phyloP scores from a whole-genome alignment of 2,797 vertebrate species.

The Anableps anableps region DNA sequence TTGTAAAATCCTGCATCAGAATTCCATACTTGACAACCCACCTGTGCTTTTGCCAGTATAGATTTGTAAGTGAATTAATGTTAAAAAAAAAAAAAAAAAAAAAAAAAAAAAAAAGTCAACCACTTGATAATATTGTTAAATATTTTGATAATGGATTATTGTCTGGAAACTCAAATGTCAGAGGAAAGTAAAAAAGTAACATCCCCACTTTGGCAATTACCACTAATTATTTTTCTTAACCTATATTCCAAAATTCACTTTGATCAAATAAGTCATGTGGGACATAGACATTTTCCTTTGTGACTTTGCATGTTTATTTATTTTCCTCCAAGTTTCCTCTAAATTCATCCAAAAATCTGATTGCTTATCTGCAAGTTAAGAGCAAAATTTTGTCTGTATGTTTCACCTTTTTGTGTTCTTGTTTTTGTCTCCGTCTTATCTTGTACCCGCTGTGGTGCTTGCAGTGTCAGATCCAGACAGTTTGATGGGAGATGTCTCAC shows the following conservation, averaged over 20 bases:
- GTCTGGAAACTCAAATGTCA: no score
- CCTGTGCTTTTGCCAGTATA: background rate
- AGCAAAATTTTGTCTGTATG: conserved; percentile 26
- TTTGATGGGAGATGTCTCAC: conserved; percentile 47
- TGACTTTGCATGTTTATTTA: background rate
- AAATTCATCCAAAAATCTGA: background rate
- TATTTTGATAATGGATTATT: no score
- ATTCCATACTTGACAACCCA: background rate
- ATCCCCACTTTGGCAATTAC: background rate
- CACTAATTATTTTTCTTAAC: no score
- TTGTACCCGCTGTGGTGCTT: conserved; percentile 39
- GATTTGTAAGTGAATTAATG: background rate
- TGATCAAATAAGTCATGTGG: background rate
- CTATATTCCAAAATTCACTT: background rate
- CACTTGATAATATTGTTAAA: no score
- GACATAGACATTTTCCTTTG: background rate
- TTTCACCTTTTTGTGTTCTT: conserved; percentile 14
- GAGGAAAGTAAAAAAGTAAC: no score
- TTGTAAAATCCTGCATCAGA: no score
- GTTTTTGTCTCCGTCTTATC: conserved; percentile 42
- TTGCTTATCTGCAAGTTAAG: conserved; percentile 20
- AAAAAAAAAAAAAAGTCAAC: no score
- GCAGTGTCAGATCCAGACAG: conserved; percentile 58
- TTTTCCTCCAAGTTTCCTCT: background rate
- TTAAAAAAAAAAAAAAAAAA: background rate